A percentile compares a stretch with the other conserved stretches of the same genome.
Conservation (phyloP, 2,797 vertebrate species). For the Myioborus miniatus region DNA sequence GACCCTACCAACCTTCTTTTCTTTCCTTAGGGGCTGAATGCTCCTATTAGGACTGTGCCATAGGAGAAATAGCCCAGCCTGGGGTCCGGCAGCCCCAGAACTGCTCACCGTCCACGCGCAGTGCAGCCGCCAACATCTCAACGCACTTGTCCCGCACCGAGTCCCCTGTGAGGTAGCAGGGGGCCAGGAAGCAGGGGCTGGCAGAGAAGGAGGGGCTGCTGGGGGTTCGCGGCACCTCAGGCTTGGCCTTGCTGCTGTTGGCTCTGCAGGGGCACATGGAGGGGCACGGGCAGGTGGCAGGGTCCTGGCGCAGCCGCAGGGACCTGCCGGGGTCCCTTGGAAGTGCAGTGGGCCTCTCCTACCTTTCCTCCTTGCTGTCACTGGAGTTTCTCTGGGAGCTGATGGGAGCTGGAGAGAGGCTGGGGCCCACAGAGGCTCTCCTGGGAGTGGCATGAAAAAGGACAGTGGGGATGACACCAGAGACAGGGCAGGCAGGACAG, state of each 20-base stretch:
- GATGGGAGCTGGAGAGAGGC: background rate
- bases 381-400: slow-evolving; percentile 72
- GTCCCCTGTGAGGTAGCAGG: slow-evolving; percentile 87
- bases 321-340: fast-evolving
- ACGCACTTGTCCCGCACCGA: slow-evolving; percentile 94
- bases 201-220: slow-evolving; percentile 81
- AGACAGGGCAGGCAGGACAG: background rate
- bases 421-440: slow-evolving; percentile 30
- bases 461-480: background rate
- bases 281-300: background rate
- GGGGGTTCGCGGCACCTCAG: slow-evolving; percentile 81
- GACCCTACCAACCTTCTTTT: background rate
- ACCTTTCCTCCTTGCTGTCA: slow-evolving; percentile 79
- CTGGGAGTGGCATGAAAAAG: background rate
- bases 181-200: slow-evolving; percentile 75
- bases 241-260: slow-evolving; percentile 80
- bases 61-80: background rate
- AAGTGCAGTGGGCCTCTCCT: background rate
- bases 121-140: slow-evolving; percentile 89
- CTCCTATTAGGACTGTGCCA: background rate
- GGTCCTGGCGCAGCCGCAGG: background rate
- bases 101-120: slow-evolving; percentile 87
- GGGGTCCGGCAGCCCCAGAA: background rate
- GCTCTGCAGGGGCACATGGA: slow-evolving; percentile 44
- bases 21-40: background rate